phyloP scores from a whole-genome alignment of 1,140 invertebrate species.

The Drosophila chauvacae region DNA sequence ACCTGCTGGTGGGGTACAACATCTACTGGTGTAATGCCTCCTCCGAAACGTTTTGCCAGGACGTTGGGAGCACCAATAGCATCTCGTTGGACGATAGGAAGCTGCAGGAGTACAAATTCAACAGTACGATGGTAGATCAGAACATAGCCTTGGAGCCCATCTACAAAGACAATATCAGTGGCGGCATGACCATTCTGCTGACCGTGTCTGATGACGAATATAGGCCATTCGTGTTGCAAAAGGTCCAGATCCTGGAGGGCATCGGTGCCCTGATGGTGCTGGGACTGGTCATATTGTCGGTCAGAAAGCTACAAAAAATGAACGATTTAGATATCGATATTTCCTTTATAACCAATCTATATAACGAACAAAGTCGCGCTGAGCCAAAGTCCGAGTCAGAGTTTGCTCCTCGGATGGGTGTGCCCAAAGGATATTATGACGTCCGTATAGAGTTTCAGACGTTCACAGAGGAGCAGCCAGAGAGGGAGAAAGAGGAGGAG shows the following conservation, averaged over 20 bases:
- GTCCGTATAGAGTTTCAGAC: neutral
- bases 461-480: neutral
- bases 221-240: too few relatives aligned
- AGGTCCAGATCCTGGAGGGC: conserved; percentile 13
- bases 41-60: conserved; percentile 5
- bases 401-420: neutral
- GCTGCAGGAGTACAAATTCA: neutral
- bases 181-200: conserved; percentile 26
- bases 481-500: neutral
- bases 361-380: rapidly evolving
- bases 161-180: neutral
- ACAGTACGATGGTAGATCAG: neutral
- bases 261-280: conserved; percentile 27
- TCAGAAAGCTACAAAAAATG: neutral
- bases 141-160: conserved; percentile 24
- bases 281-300: neutral
- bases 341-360: neutral
- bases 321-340: conserved; percentile 8
- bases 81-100: neutral
- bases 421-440: neutral
- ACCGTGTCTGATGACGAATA: neutral
- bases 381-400: neutral
- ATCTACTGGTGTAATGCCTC: conserved; percentile 31
- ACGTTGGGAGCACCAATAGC: neutral
- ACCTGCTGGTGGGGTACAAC: conserved; percentile 15